A percentile compares a stretch with the other conserved stretches of the same genome.
These are phyloP conservation scores for Steinernema hermaphroditum DNA, from an alignment of 2,888 invertebrate species.

Conservation along the genomic window DNA sequence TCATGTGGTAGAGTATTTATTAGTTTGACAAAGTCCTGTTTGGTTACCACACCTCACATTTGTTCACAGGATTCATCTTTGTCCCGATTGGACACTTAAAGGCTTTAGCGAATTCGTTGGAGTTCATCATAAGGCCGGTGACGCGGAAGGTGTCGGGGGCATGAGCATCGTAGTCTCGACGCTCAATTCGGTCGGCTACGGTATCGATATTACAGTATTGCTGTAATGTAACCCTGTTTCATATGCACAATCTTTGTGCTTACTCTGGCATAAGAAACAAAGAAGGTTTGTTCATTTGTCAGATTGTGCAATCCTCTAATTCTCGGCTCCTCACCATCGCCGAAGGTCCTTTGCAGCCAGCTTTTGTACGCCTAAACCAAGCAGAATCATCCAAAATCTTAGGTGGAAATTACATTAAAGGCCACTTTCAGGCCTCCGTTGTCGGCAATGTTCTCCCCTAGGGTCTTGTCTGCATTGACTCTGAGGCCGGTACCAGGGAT, in stretches of 20 bases:
- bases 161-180: not conserved
- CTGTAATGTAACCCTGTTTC: not conserved
- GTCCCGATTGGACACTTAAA: slow-evolving; percentile 78
- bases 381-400: too few species aligned
- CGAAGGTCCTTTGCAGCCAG: slow-evolving; percentile 42
- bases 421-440: slow-evolving; percentile 62
- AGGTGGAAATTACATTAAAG: slow-evolving; percentile 41
- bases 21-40: too few species aligned
- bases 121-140: slow-evolving; percentile 74
- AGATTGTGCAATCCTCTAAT: slow-evolving; percentile 51
- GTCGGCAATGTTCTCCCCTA: slow-evolving; percentile 64
- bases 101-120: slow-evolving; percentile 81
- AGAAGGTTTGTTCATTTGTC: slow-evolving; percentile 62
- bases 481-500: slow-evolving; percentile 67
- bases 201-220: not conserved
- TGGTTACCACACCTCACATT: not conserved
- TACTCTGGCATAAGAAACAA: slow-evolving; percentile 61
- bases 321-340: slow-evolving; percentile 47
- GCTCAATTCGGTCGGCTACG: not conserved
- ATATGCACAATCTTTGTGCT: too few species aligned
- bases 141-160: slow-evolving; percentile 70
- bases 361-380: slow-evolving; percentile 51
- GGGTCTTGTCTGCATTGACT: slow-evolving; percentile 60
- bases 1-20: too few species aligned
- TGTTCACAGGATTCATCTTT: slow-evolving; percentile 81